A percentile compares a stretch with the other conserved stretches of the same genome.
phyloP scores from a whole-genome alignment of 2,888 invertebrate species.

The Drosophila neotestacea region DNA sequence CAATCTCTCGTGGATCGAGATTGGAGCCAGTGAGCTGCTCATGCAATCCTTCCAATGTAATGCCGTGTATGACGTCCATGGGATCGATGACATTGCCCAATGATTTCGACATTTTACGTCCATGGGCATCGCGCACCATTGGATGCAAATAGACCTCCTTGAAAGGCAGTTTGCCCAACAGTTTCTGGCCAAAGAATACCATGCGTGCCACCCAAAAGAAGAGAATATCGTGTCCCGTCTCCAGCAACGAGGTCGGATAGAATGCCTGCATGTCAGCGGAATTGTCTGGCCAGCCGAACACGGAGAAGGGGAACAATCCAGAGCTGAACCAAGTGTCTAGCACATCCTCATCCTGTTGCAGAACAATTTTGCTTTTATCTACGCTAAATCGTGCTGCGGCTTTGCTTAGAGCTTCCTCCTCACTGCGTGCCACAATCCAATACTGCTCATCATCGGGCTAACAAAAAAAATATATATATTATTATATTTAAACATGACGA shows the following conservation, averaged over 20 bases:
- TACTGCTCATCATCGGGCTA: conserved; percentile 86
- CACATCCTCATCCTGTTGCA: conserved; percentile 96
- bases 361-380: conserved; percentile 86
- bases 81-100: conserved; percentile 99
- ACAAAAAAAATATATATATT: too few relatives aligned
- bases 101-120: conserved; percentile 99
- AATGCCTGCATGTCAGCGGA: conserved; percentile 90
- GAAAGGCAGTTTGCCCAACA: conserved; percentile 97
- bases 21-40: conserved; percentile 91
- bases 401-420: conserved; percentile 91
- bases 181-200: conserved; percentile 97
- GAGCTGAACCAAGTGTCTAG: conserved; percentile 99
- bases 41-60: conserved; percentile 92
- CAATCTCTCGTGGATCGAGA: conserved; percentile 93
- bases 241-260: conserved; percentile 96
- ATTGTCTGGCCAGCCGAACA: conserved; percentile 98
- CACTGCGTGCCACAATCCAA: conserved; percentile 92
- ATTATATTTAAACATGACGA: too few relatives aligned
- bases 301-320: conserved; percentile 97
- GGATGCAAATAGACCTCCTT: conserved; percentile 97
- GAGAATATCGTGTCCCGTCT: conserved; percentile 98
- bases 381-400: conserved; percentile 90
- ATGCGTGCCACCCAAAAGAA: conserved; percentile 99
- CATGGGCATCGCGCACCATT: conserved; percentile 98
- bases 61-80: conserved; percentile 96